Percentiles rank a stretch among this genome's conserved stretches.
Evolutionary conservation across 2,797 vertebrate species (phyloP).

Genomic region (Brachyalestes nurse): DNA sequence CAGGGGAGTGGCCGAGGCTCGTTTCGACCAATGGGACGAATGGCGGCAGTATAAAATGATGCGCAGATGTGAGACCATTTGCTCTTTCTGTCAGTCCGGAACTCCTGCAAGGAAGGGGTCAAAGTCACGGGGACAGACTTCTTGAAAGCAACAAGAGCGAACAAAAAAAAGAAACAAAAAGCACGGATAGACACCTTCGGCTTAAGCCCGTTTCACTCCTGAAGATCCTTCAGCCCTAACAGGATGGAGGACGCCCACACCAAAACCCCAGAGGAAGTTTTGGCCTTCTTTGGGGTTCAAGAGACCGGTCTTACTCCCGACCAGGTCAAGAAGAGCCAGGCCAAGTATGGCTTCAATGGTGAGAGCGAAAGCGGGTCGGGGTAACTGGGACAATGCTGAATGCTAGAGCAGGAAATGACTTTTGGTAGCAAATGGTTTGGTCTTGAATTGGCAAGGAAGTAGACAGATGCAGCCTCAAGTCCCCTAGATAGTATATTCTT

Average conservation of each 20-base stretch:
- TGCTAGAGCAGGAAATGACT: constrained; percentile 2
- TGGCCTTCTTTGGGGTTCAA: constrained; percentile 85
- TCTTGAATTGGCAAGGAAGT: not conserved
- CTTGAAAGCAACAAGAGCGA: constrained; percentile 59
- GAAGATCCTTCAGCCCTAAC: constrained; percentile 71
- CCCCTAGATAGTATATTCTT: not conserved
- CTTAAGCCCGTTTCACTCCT: constrained; percentile 51
- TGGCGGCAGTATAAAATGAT: constrained; percentile 75
- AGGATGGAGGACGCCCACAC: constrained; percentile 87
- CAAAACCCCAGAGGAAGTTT: constrained; percentile 80
- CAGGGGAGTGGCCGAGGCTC: constrained; percentile 64
- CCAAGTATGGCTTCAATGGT: constrained; percentile 89
- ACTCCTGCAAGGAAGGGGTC: constrained; percentile 76
- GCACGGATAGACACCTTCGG: constrained; percentile 67
- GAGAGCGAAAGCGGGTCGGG: constrained; percentile 62
- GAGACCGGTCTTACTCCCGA: constrained; percentile 84
- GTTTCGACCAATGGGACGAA: constrained; percentile 70
- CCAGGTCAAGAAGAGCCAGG: constrained; percentile 87
- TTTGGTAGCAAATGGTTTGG: not conserved
- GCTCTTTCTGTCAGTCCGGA: constrained; percentile 85
- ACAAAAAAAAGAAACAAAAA: constrained; percentile 53
- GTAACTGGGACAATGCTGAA: not conserved
- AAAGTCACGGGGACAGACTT: constrained; percentile 58
- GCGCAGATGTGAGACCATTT: constrained; percentile 65
- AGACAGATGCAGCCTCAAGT: not conserved